A percentile compares a stretch with the other conserved stretches of the same genome.
phyloP scores from a whole-genome alignment of 2,797 vertebrate genomes.

The Centroberyx gerrardi region DNA sequence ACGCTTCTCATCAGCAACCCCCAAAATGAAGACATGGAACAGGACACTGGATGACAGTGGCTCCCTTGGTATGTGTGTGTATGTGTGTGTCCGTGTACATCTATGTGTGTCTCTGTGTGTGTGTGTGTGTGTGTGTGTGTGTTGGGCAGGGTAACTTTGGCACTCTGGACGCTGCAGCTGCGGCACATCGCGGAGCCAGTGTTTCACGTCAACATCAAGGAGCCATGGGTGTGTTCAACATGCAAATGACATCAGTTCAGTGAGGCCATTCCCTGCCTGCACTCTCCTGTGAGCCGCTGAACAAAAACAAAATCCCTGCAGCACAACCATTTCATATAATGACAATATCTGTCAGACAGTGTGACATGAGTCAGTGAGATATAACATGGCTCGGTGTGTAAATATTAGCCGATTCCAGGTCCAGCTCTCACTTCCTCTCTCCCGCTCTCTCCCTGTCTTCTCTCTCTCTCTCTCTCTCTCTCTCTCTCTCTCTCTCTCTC shows the following conservation, averaged over 20 bases:
- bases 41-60: conserved; percentile 65
- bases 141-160: conserved; percentile 35
- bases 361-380: conserved; percentile 48
- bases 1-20: conserved; percentile 60
- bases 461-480: neutral
- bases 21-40: conserved; percentile 68
- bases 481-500: neutral
- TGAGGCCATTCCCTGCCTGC: conserved; percentile 28
- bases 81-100: conserved; percentile 15
- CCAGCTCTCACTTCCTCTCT: conserved; percentile 23
- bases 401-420: conserved; percentile 14
- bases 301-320: conserved; percentile 59
- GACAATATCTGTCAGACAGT: conserved; percentile 60
- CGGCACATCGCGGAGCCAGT: conserved; percentile 56
- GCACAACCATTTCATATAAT: conserved; percentile 40
- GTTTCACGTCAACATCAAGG: conserved; percentile 64
- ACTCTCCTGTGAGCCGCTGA: conserved; percentile 39
- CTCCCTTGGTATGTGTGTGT: conserved; percentile 49
- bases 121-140: conserved; percentile 1
- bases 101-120: conserved; percentile 1
- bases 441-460: too few species aligned
- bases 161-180: conserved; percentile 58
- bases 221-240: conserved; percentile 66
- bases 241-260: conserved; percentile 68
- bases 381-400: conserved; percentile 27